phyloP scores from a whole-genome alignment of 2,113 vertebrate species.

The Nycticebus coucang region DNA sequence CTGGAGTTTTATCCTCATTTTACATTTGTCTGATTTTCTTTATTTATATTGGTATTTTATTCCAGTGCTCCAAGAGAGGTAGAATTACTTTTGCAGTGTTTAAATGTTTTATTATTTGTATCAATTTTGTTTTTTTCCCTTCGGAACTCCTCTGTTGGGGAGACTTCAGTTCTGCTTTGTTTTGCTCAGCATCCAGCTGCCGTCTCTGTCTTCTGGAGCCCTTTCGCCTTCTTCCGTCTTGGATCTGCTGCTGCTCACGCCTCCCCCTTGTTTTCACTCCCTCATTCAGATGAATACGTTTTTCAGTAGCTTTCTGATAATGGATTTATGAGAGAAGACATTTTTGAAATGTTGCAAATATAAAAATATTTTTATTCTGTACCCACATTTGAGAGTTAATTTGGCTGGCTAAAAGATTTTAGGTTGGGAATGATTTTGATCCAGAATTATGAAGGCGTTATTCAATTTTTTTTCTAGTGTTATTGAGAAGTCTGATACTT shows the following conservation, averaged over 20 bases:
- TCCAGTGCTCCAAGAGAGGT: neutral
- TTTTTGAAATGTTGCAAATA: neutral
- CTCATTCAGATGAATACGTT: neutral
- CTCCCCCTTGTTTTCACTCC: neutral
- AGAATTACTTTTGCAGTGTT: neutral
- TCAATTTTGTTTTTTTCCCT: neutral
- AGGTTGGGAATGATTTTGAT: neutral
- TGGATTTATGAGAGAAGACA: neutral
- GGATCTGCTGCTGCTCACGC: neutral
- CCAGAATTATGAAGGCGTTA: neutral
- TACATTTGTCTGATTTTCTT: neutral
- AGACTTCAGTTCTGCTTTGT: neutral
- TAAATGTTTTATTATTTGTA: neutral
- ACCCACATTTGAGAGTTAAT: neutral
- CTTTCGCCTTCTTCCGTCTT: neutral
- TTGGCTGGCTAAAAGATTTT: neutral
- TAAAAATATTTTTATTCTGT: neutral
- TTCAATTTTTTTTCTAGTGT: neutral
- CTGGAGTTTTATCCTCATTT: neutral
- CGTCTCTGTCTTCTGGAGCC: neutral
- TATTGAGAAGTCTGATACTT: neutral
- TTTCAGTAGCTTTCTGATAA: conserved; percentile 15
- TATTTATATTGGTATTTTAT: neutral
- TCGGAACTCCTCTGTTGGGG: neutral
- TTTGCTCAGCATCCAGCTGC: neutral